Percentiles rank a stretch among this genome's conserved stretches.
These are phyloP conservation scores for Cichlasoma orientale DNA, from an alignment of 2,797 vertebrate genomes.

Conservation along the genomic window DNA sequence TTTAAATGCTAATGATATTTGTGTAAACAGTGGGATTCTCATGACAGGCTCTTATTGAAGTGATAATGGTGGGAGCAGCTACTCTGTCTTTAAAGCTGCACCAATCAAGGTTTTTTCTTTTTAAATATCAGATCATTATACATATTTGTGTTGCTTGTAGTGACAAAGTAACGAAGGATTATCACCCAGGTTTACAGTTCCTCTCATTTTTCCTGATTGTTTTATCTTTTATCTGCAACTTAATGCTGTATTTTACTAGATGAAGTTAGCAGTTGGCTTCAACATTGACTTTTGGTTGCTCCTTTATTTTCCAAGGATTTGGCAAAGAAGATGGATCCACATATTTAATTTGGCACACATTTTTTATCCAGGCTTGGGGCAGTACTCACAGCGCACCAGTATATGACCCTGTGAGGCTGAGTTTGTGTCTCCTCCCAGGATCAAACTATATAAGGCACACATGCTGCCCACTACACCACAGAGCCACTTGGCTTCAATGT, in stretches of 20 bases:
- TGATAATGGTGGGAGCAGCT: conserved; percentile 12
- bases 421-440: too few relatives aligned
- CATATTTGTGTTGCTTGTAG: not conserved
- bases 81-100: too few relatives aligned
- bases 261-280: not conserved
- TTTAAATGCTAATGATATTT: conserved; percentile 46
- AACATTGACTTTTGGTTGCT: too few relatives aligned
- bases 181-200: not conserved
- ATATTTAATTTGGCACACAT: too few relatives aligned
- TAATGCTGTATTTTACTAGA: not conserved
- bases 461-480: too few relatives aligned
- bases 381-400: rapidly evolving
- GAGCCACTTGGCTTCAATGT: too few relatives aligned
- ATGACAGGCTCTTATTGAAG: conserved; percentile 13
- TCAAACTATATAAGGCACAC: too few relatives aligned
- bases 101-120: not conserved
- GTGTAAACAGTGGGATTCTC: conserved; percentile 42
- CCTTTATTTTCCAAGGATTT: too few relatives aligned
- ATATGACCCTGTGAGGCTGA: too few relatives aligned
- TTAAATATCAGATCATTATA: too few relatives aligned
- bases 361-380: not conserved
- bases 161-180: not conserved
- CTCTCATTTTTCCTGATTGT: not conserved
- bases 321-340: too few relatives aligned
- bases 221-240: not conserved